Percentiles rank a stretch among this genome's conserved stretches.
phyloP scores from a whole-genome alignment of 1,140 invertebrate species.

The Drosophila ficusphila region DNA sequence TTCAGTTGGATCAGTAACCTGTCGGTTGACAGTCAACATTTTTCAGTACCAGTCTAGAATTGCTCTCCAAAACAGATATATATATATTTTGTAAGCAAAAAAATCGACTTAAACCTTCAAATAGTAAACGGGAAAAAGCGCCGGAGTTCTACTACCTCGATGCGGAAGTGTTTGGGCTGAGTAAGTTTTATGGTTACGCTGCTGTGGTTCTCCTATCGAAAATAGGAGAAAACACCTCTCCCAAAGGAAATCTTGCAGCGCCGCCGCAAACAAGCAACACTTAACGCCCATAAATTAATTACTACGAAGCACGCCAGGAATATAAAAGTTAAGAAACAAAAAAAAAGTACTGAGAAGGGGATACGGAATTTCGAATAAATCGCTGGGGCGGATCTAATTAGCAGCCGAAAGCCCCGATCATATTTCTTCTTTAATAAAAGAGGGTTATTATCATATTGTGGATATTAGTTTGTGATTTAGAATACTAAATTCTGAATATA shows the following conservation, averaged over 20 bases:
- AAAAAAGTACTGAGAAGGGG: neutral
- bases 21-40: neutral
- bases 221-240: slow-evolving; percentile 12
- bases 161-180: slow-evolving; percentile 43
- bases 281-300: slow-evolving; percentile 79
- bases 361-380: slow-evolving; percentile 1
- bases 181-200: slow-evolving; percentile 44
- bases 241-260: slow-evolving; percentile 3
- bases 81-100: slow-evolving; percentile 24
- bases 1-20: slow-evolving; percentile 7
- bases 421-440: neutral
- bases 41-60: slow-evolving; percentile 1
- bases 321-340: neutral
- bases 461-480: too few relatives aligned
- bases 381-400: slow-evolving; percentile 30
- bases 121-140: neutral
- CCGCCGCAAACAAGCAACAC: slow-evolving; percentile 61
- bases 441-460: neutral
- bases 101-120: neutral
- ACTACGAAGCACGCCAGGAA: slow-evolving; percentile 34
- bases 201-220: slow-evolving; percentile 2
- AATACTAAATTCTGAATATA: too few relatives aligned
- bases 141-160: neutral
- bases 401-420: slow-evolving; percentile 8
- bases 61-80: neutral